These are phyloP conservation scores for Ailurus styani DNA, from an alignment of 2,113 vertebrate species.

Conservation along the genomic window DNA sequence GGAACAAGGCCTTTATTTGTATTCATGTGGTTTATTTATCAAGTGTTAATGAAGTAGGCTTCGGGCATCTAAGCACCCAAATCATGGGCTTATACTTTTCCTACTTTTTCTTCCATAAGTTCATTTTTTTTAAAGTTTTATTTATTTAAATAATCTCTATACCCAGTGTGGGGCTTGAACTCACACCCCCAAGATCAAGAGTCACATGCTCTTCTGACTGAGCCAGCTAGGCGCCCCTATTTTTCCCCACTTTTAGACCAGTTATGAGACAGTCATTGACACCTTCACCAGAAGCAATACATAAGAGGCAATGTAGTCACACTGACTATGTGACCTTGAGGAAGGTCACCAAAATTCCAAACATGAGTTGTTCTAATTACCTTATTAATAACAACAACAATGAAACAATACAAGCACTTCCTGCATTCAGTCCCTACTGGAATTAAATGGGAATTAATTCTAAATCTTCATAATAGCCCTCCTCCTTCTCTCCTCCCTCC, in stretches of 20 bases:
- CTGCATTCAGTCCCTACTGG: not conserved
- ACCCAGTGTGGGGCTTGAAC: not conserved
- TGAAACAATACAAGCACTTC: not conserved
- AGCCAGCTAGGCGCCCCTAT: not conserved
- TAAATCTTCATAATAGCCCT: not conserved
- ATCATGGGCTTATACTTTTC: not conserved
- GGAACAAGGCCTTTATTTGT: not conserved
- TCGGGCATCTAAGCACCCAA: not conserved
- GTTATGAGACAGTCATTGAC: not conserved
- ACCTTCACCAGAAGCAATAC: not conserved
- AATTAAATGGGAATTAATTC: not conserved
- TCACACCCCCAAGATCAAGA: not conserved
- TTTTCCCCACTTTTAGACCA: not conserved
- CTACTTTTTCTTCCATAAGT: not conserved
- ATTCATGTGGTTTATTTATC: not conserved
- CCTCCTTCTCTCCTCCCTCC: too few relatives aligned
- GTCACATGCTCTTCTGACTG: not conserved
- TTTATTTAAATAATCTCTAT: not conserved
- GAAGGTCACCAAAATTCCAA: not conserved
- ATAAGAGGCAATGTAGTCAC: not conserved
- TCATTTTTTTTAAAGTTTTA: not conserved
- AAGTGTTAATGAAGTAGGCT: not conserved
- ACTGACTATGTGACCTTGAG: not conserved
- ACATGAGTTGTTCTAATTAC: not conserved
- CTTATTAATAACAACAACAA: not conserved